These are phyloP conservation scores for Dallia pectoralis DNA, from an alignment of 2,797 vertebrate species.

Conservation along the genomic window DNA sequence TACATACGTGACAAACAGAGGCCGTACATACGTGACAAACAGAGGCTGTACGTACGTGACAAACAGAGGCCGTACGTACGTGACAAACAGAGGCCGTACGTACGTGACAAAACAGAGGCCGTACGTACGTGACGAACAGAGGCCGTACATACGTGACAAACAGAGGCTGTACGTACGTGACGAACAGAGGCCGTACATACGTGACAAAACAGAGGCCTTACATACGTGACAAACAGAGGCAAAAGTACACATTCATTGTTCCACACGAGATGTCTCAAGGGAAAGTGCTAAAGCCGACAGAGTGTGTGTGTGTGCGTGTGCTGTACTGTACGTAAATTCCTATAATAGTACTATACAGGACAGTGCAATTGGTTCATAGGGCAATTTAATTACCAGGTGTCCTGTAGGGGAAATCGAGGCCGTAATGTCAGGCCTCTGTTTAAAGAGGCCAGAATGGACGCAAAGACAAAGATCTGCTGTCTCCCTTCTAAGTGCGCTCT, in stretches of 20 bases:
- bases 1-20: slow-evolving; percentile 18
- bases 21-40: slow-evolving; percentile 11
- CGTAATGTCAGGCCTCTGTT: slow-evolving; percentile 90
- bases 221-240: no score
- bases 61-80: slow-evolving; percentile 25
- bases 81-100: slow-evolving; percentile 26
- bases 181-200: slow-evolving; percentile 27
- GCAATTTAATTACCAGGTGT: slow-evolving; percentile 92
- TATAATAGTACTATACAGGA: slow-evolving; percentile 67
- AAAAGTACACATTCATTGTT: not conserved
- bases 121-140: not conserved
- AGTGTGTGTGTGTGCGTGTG: not conserved
- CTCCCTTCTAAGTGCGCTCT: slow-evolving; percentile 79
- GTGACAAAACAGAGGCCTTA: slow-evolving; percentile 31
- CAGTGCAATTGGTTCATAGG: slow-evolving; percentile 77
- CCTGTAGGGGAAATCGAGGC: slow-evolving; percentile 89
- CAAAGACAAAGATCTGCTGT: slow-evolving; percentile 74
- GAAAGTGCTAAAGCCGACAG: not conserved
- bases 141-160: no score
- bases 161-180: slow-evolving; percentile 22
- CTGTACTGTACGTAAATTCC: slow-evolving; percentile 48
- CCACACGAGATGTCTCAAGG: not conserved
- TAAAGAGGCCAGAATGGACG: slow-evolving; percentile 84
- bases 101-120: slow-evolving; percentile 31
- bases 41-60: no score